A percentile compares a stretch with the other conserved stretches of the same genome.
phyloP scores from a whole-genome alignment of 2,797 vertebrate genomes.

The Setipinna tenuifilis region DNA sequence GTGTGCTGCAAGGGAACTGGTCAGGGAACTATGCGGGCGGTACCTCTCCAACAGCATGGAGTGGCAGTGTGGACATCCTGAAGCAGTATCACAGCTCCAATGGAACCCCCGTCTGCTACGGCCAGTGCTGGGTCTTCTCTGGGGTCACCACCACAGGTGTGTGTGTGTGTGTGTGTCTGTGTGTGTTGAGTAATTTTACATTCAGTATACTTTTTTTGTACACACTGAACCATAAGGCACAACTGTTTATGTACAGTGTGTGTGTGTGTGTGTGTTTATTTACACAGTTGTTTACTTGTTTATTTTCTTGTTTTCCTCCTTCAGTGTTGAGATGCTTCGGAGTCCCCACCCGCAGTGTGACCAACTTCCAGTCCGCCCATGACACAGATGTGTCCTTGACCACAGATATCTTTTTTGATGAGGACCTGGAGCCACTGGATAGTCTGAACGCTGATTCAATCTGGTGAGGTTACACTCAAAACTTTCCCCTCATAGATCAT shows the following conservation, averaged over 20 bases:
- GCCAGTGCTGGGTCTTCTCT: conserved; percentile 92
- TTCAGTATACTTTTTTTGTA: background rate
- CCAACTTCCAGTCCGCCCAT: conserved; percentile 94
- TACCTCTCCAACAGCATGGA: conserved; percentile 84
- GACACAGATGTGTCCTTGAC: conserved; percentile 93
- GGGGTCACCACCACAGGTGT: conserved; percentile 82
- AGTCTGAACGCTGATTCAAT: conserved; percentile 87
- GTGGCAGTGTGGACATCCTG: conserved; percentile 87
- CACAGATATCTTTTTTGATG: conserved; percentile 89
- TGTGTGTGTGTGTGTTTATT: background rate
- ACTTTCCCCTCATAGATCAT: background rate
- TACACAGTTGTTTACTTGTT: background rate
- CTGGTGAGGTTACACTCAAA: conserved; percentile 74
- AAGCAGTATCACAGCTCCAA: conserved; percentile 71
- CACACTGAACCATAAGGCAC: background rate
- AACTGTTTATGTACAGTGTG: conserved; percentile 48
- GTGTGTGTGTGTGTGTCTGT: background rate
- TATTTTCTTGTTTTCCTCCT: background rate
- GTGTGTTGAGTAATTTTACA: background rate
- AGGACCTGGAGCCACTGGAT: conserved; percentile 82
- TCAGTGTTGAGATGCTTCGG: conserved; percentile 89
- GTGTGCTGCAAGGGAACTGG: conserved; percentile 88
- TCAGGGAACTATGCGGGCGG: conserved; percentile 80
- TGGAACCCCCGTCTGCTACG: conserved; percentile 78
- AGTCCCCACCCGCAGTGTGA: conserved; percentile 84